A percentile compares a stretch with the other conserved stretches of the same genome.
phyloP scores from a whole-genome alignment of 2,797 vertebrate genomes.

The Tokudaia tokunoshimensis region DNA sequence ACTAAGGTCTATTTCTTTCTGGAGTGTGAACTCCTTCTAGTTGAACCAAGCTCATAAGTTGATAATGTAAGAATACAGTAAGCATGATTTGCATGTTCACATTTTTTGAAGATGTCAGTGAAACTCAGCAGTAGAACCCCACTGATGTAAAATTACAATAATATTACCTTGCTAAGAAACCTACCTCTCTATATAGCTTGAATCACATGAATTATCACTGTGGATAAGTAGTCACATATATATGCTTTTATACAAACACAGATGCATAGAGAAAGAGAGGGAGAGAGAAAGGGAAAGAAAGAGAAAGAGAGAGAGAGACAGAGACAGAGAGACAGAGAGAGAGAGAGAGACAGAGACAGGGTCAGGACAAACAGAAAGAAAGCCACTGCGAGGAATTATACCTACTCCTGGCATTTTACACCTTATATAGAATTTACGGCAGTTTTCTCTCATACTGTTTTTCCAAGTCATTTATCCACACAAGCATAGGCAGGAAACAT shows the following conservation, averaged over 20 bases:
- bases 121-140: too few relatives aligned
- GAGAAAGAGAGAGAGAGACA: too few relatives aligned
- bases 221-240: neutral
- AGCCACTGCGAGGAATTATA: constrained; percentile 32
- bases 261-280: neutral
- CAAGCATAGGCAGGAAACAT: neutral
- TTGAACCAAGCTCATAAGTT: constrained; percentile 69
- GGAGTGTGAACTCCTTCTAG: constrained; percentile 60
- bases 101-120: constrained; percentile 74
- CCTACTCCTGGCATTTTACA: neutral
- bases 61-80: constrained; percentile 60
- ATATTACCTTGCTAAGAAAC: constrained; percentile 73
- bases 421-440: neutral
- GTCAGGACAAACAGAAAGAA: neutral
- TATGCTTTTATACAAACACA: neutral
- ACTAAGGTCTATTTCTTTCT: constrained; percentile 43
- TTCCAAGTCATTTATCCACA: neutral
- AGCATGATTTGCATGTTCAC: constrained; percentile 68
- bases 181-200: constrained; percentile 82
- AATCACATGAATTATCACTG: constrained; percentile 77
- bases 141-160: constrained; percentile 59
- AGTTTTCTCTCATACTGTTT: neutral
- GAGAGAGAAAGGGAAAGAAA: neutral
- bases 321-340: neutral
- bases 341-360: neutral